Conservation (phyloP, 2,888 invertebrate species). For the Noctuana brunneofusca region DNA sequence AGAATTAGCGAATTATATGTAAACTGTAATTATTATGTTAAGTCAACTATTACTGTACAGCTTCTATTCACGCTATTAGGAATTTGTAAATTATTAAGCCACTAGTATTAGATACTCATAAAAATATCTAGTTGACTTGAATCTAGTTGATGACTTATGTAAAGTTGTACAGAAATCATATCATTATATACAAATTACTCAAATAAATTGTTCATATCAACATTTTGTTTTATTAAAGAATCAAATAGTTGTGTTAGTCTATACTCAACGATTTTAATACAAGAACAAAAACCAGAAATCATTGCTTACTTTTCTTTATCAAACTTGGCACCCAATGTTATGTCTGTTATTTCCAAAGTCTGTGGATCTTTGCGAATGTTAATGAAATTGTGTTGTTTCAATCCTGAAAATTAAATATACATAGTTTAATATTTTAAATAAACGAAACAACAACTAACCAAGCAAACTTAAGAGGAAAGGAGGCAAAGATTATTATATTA, state of each 20-base stretch:
- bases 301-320: slow-evolving; percentile 30
- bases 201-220: slow-evolving; percentile 82
- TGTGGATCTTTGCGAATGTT: slow-evolving; percentile 52
- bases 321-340: slow-evolving; percentile 55
- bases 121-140: slow-evolving; percentile 78
- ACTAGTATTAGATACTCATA: slow-evolving; percentile 77
- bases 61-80: slow-evolving; percentile 68
- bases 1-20: slow-evolving; percentile 49
- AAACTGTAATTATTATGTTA: slow-evolving; percentile 46
- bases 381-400: slow-evolving; percentile 66
- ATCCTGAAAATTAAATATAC: slow-evolving; percentile 54
- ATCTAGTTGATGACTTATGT: slow-evolving; percentile 79
- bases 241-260: slow-evolving; percentile 10
- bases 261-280: background rate
- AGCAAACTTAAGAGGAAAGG: background rate
- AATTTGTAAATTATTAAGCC: slow-evolving; percentile 76
- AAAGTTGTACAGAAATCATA: slow-evolving; percentile 82
- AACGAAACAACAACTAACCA: background rate
- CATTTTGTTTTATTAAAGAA: slow-evolving; percentile 42
- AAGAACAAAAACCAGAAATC: background rate
- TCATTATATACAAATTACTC: slow-evolving; percentile 79
- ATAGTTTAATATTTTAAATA: background rate
- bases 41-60: slow-evolving; percentile 75
- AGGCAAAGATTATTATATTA: no score
- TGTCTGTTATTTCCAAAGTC: slow-evolving; percentile 58